Conservation (phyloP, 2,113 vertebrate species). For the Oenanthe melanoleuca region DNA sequence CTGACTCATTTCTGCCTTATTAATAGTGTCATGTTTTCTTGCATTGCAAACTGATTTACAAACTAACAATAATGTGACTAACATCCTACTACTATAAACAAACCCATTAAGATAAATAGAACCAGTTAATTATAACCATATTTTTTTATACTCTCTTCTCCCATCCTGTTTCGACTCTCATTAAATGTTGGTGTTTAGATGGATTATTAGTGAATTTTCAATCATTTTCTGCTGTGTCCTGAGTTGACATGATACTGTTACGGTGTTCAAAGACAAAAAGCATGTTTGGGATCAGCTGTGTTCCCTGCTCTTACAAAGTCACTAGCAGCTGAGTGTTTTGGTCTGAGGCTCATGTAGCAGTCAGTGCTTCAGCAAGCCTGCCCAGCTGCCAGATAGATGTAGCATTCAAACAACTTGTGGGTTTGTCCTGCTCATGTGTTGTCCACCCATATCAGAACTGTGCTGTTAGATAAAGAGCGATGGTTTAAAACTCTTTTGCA, state of each 20-base stretch:
- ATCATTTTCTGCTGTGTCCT: not conserved
- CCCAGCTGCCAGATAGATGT: not conserved
- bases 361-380: not conserved
- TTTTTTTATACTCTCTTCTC: not conserved
- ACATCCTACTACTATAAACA: conserved; percentile 1
- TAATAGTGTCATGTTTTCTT: not conserved
- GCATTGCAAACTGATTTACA: not conserved
- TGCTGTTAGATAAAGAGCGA: not conserved
- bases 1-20: not conserved
- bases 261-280: not conserved
- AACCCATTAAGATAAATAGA: conserved; percentile 4
- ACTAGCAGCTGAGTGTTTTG: not conserved
- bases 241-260: not conserved
- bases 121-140: not conserved
- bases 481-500: not conserved
- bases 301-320: not conserved
- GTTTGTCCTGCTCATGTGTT: not conserved
- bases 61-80: not conserved
- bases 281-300: not conserved
- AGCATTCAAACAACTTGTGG: not conserved
- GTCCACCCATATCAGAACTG: not conserved
- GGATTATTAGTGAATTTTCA: not conserved
- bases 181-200: not conserved
- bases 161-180: not conserved
- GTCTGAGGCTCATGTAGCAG: not conserved